Percentiles rank a stretch among this genome's conserved stretches.
Conservation (phyloP, 2,797 vertebrate species). For the Lacerta agilis region DNA sequence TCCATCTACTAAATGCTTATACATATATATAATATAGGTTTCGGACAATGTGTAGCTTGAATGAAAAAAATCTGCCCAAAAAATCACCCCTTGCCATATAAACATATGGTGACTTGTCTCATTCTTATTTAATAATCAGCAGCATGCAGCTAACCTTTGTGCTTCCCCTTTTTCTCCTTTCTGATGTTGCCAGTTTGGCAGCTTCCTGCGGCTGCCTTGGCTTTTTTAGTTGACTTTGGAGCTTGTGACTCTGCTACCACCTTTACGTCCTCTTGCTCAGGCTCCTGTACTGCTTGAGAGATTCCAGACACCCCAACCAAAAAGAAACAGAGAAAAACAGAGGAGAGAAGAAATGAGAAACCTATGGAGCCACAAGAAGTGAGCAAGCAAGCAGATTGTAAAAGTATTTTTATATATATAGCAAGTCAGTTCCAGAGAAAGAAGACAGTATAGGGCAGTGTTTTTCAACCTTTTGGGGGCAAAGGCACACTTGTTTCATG, state of each 20-base stretch:
- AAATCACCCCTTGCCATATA: background rate
- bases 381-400: conserved; percentile 45
- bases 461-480: too few relatives aligned
- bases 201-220: conserved; percentile 87
- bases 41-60: background rate
- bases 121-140: conserved; percentile 49
- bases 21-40: background rate
- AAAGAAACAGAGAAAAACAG: conserved; percentile 20
- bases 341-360: conserved; percentile 51
- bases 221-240: conserved; percentile 91
- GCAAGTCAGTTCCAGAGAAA: conserved; percentile 40
- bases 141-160: conserved; percentile 92
- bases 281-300: conserved; percentile 89
- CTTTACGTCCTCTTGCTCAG: conserved; percentile 91
- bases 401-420: conserved; percentile 32
- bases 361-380: conserved; percentile 48
- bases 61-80: conserved; percentile 15
- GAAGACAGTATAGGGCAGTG: conserved; percentile 37
- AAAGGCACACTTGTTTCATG: too few relatives aligned
- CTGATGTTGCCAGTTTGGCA: conserved; percentile 89
- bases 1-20: conserved; percentile 14
- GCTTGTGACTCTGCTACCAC: conserved; percentile 83
- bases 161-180: conserved; percentile 95
- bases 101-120: conserved; percentile 22
- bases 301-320: conserved; percentile 60